Percentiles rank a stretch among this genome's conserved stretches.
Conservation (phyloP, 2,797 vertebrate genomes). For the Selene dorsalis region DNA sequence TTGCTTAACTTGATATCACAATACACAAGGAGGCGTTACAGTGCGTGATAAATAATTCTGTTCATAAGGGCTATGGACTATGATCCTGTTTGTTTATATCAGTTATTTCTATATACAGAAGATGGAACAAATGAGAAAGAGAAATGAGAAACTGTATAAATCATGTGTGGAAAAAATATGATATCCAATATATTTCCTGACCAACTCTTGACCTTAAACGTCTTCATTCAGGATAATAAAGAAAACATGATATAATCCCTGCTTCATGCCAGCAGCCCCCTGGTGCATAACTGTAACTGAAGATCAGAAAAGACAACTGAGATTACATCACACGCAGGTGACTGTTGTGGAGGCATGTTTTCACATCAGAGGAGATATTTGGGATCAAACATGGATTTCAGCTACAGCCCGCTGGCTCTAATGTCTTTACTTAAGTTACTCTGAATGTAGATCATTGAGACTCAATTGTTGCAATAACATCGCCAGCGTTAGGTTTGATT, state of each 20-base stretch:
- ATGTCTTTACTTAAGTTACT: constrained; percentile 19
- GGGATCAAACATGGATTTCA: constrained; percentile 37
- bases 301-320: background rate
- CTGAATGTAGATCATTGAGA: background rate
- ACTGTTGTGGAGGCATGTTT: constrained; percentile 20
- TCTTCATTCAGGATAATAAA: background rate
- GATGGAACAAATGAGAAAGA: background rate
- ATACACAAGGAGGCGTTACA: too few species aligned
- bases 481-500: constrained; percentile 32
- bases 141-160: background rate
- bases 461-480: constrained; percentile 39
- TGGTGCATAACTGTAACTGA: constrained; percentile 2
- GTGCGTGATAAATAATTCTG: too few species aligned
- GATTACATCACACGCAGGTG: constrained; percentile 17
- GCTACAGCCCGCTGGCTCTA: constrained; percentile 16
- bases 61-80: too few species aligned
- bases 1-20: too few species aligned
- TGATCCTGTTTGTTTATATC: background rate
- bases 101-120: background rate
- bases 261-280: constrained; percentile 3
- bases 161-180: background rate
- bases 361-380: constrained; percentile 27
- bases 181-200: background rate
- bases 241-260: background rate
- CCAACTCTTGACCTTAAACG: background rate